Evolutionary conservation across 2,113 vertebrate species (phyloP).

Genomic region (Pseudorectes ferrugineus): DNA sequence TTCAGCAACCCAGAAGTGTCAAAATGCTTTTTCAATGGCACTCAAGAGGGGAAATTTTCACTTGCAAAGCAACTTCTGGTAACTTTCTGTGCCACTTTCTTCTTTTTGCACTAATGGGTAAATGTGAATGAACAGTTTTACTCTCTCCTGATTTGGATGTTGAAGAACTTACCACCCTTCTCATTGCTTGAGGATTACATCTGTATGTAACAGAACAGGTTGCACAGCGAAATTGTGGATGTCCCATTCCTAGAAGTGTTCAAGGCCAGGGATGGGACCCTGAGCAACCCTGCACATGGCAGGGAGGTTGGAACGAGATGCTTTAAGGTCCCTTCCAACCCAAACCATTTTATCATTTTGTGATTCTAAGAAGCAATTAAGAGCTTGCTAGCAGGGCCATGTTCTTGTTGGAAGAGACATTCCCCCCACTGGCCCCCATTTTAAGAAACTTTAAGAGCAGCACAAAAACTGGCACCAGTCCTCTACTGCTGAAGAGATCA

Average conservation of each 20-base stretch:
- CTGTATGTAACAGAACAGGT: neutral
- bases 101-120: neutral
- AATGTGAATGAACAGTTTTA: neutral
- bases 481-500: neutral
- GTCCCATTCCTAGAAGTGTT: neutral
- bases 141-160: neutral
- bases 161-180: neutral
- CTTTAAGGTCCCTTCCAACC: neutral
- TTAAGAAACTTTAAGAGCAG: neutral
- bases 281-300: neutral
- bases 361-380: neutral
- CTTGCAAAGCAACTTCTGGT: neutral
- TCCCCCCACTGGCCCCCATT: neutral
- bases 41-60: neutral
- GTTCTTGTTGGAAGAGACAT: neutral
- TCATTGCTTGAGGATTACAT: neutral
- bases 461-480: neutral
- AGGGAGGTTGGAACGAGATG: neutral
- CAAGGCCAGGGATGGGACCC: neutral
- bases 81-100: neutral
- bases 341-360: neutral
- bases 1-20: neutral
- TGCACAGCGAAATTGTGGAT: neutral
- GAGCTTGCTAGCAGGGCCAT: rapidly evolving
- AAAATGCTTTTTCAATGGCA: neutral